A percentile compares a stretch with the other conserved stretches of the same genome.
These are phyloP conservation scores for Echeneis naucrates DNA, from an alignment of 2,797 vertebrate genomes.

Conservation along the genomic window DNA sequence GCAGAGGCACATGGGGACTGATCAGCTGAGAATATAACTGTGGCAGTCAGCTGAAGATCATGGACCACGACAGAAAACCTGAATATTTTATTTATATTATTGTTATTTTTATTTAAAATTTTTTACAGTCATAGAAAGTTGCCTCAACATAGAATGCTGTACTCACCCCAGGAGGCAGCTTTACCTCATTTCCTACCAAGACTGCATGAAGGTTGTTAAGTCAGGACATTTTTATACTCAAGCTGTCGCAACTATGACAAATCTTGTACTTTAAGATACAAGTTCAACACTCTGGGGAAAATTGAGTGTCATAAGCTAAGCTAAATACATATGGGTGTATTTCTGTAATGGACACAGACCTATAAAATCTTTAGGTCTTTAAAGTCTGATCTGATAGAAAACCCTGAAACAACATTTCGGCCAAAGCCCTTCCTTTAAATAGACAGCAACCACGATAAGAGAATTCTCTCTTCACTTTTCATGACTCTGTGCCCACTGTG, in stretches of 20 bases:
- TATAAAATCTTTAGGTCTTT: not conserved
- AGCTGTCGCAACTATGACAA: not conserved
- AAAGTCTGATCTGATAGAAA: not conserved
- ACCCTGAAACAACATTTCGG: not conserved
- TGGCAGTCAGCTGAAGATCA: constrained; percentile 13
- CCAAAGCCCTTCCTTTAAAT: not conserved
- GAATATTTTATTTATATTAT: constrained; percentile 30
- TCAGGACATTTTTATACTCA: constrained; percentile 5
- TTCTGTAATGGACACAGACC: not conserved
- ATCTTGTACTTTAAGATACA: constrained; percentile 21
- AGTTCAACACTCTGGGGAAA: not conserved
- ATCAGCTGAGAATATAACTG: constrained; percentile 15
- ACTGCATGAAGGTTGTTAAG: constrained; percentile 11
- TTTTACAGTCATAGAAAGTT: constrained; percentile 6
- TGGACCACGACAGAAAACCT: constrained; percentile 13
- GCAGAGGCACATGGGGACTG: constrained; percentile 61
- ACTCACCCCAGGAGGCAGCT: constrained; percentile 32
- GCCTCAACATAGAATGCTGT: constrained; percentile 42
- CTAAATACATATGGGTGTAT: not conserved
- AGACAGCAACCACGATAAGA: not conserved
- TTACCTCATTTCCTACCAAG: constrained; percentile 58
- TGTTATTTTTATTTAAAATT: not conserved
- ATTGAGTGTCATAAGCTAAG: not conserved
- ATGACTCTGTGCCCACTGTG: too few relatives aligned
- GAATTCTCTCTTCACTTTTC: not conserved